These are phyloP conservation scores for Galleria mellonella DNA, from an alignment of 1,140 invertebrate species.

Conservation along the genomic window DNA sequence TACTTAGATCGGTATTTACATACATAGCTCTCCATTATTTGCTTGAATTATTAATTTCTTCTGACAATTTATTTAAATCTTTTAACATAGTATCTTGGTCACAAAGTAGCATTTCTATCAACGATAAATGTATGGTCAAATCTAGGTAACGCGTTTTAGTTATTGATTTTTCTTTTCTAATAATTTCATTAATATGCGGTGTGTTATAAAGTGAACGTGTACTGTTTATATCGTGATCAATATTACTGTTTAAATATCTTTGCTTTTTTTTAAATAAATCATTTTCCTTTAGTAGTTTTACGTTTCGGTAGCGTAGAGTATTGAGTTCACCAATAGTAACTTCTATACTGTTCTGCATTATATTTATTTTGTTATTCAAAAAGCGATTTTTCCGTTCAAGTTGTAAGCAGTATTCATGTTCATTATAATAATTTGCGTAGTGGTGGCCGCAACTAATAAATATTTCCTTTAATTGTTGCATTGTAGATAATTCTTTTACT, in stretches of 20 bases:
- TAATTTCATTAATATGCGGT: background rate
- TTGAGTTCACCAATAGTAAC: constrained; percentile 14
- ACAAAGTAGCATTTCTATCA: constrained; percentile 26
- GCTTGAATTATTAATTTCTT: constrained; percentile 5
- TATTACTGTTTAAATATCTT: too few species aligned
- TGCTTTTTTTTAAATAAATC: constrained; percentile 6
- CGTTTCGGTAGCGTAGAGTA: constrained; percentile 7
- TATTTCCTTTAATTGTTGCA: constrained; percentile 22
- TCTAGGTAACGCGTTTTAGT: constrained; percentile 5
- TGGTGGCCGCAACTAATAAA: constrained; percentile 26
- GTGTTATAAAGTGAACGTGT: constrained; percentile 14
- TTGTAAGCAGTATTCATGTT: constrained; percentile 13
- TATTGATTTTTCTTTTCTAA: background rate
- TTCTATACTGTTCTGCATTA: constrained; percentile 21
- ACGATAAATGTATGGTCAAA: constrained; percentile 28
- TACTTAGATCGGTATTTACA: too few species aligned
- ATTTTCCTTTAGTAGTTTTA: constrained; percentile 13
- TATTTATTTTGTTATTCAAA: constrained; percentile 24
- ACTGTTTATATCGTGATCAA: constrained; percentile 8
- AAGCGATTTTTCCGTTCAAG: constrained; percentile 29
- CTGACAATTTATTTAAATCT: constrained; percentile 22
- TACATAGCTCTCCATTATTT: too few species aligned
- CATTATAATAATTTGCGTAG: constrained; percentile 20
- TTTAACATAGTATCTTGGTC: constrained; percentile 32
- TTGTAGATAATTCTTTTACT: constrained; percentile 4